Evolutionary conservation across 2,797 vertebrate genomes (phyloP).

Genomic region (Macroramphosus scolopax): DNA sequence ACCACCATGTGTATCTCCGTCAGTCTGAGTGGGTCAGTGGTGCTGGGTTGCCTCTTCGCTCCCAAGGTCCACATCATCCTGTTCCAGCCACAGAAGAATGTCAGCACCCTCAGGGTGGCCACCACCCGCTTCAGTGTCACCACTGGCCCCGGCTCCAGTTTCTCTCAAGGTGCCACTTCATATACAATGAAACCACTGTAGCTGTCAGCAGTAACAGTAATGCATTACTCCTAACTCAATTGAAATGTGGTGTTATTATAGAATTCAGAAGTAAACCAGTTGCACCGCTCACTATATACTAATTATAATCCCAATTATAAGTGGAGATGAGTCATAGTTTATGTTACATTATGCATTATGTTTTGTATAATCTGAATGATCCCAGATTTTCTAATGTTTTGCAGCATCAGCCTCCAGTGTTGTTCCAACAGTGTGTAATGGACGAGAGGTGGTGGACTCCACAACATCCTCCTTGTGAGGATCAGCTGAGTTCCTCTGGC

Average conservation of each 20-base stretch:
- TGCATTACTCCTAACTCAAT: not conserved
- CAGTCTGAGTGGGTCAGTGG: conserved; percentile 96
- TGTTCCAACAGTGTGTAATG: conserved; percentile 95
- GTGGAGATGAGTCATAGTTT: too few relatives aligned
- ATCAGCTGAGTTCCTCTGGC: conserved; percentile 32
- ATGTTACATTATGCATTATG: too few relatives aligned
- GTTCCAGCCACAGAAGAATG: conserved; percentile 98
- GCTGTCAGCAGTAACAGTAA: not conserved
- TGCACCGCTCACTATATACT: not conserved
- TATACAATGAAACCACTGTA: not conserved
- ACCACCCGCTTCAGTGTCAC: conserved; percentile 89
- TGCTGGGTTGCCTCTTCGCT: conserved; percentile 96
- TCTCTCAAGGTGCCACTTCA: conserved; percentile 82
- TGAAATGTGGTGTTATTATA: not conserved
- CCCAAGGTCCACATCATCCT: conserved; percentile 97
- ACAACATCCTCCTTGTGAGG: conserved; percentile 95
- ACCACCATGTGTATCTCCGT: conserved; percentile 99
- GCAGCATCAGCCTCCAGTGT: conserved; percentile 87
- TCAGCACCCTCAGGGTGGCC: conserved; percentile 87
- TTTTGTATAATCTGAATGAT: conserved; percentile 4
- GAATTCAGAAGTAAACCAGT: not conserved
- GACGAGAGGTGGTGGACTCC: conserved; percentile 95
- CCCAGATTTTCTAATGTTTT: conserved; percentile 16
- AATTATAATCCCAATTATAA: too few relatives aligned
- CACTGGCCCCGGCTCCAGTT: conserved; percentile 83